Base-by-base conservation (phyloP, 2,797 vertebrate genomes). In the Crenuchus spilurus region DNA sequence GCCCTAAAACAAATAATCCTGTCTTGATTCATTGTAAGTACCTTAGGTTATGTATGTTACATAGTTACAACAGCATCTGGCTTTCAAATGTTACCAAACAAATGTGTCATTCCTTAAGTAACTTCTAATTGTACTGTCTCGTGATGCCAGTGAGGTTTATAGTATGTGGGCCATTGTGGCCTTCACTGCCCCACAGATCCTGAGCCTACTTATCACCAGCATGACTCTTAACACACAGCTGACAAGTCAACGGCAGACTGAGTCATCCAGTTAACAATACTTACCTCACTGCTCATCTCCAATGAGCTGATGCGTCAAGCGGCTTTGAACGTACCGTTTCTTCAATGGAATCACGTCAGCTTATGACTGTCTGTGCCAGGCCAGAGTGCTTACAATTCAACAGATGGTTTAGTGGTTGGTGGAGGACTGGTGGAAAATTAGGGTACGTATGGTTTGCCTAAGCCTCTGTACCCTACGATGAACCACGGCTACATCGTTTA, bases 221-320 rank as follows among this genome's bases (percentile, higher is more conserved):
- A 26, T 10, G 52, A 51, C 22, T 20, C 55, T n/a, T 26, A 52
- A 28, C 6, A 11, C 46, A 48, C 39, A 63, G 46, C n/a, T 39
- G 48, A 63, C 46, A 26, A n/a, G 16, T 26, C 7, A 35, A 60
- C 18, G 61, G 22, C 16, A 51, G 9, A 67, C 13, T 5, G 13
- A 66, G 13, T 51, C 35, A 70, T 26, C 24, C 49, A 52, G 49
- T 52, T 28, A 52, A 52, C 49, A 11, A 44, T 48, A 62, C 54
- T 58, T 67, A 39, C 31, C 35, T 37, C 61, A 55, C 18, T 7
- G 20, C 44, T 31, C 18, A 16, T 48, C 24, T 63, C 60, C 10
- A 0, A 48, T 13, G 16, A 57, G 20, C 11, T 22, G 55, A 37
- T 37, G 31, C 8, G n/a, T 51, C 24, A 66, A 42, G 30, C 16